Evolutionary conservation across 2,113 vertebrate genomes (phyloP).

Genomic region (Henicopernis longicauda): DNA sequence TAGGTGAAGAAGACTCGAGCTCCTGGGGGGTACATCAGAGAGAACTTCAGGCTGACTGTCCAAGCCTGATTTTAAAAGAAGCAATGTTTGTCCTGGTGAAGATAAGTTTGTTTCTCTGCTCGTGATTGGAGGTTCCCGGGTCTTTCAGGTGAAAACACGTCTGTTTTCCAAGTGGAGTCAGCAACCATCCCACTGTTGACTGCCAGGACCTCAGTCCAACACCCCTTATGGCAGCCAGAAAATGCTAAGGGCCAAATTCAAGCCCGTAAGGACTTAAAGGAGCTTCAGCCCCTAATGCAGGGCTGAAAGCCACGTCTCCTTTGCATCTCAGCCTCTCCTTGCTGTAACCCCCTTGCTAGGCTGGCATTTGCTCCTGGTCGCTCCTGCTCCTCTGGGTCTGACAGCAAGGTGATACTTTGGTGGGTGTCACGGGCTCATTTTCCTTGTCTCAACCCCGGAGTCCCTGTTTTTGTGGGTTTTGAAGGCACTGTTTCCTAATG

Average conservation of each 20-base stretch:
- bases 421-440: background rate
- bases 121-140: background rate
- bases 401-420: background rate
- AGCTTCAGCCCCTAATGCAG: background rate
- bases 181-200: background rate
- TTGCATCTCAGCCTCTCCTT: background rate
- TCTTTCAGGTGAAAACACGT: background rate
- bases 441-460: accelerated
- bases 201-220: background rate
- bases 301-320: background rate
- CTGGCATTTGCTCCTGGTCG: accelerated
- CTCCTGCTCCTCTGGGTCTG: background rate
- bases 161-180: background rate
- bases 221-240: background rate
- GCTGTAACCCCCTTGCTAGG: background rate
- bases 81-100: background rate
- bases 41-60: background rate
- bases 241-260: background rate
- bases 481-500: background rate
- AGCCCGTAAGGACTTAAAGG: background rate
- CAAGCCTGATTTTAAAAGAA: background rate
- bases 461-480: background rate
- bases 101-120: background rate
- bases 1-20: background rate
- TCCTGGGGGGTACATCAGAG: background rate